Percentiles rank a stretch among this genome's conserved stretches.
Conservation (phyloP, 2,113 vertebrate genomes). For the Lichenostomus cassidix region DNA sequence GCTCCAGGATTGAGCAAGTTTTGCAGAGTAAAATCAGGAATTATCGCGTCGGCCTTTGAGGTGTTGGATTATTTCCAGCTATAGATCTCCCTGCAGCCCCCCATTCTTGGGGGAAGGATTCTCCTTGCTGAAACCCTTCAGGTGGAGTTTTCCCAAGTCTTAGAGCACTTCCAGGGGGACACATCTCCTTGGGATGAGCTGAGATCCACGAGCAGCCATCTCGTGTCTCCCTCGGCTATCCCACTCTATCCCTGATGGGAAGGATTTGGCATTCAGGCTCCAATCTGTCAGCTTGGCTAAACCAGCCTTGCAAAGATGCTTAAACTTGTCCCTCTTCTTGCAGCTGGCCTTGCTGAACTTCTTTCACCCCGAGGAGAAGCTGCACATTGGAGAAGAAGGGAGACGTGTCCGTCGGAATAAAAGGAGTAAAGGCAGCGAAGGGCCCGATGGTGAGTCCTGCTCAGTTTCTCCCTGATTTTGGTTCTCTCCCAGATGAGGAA, state of each 20-base stretch:
- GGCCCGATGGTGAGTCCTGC: constrained; percentile 75
- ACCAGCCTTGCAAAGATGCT: not conserved
- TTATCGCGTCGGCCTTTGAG: rapidly evolving
- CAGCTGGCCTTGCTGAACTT: constrained; percentile 79
- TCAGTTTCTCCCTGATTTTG: not conserved
- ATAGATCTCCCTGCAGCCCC: not conserved
- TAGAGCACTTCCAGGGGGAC: rapidly evolving
- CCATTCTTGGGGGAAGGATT: not conserved
- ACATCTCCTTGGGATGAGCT: not conserved
- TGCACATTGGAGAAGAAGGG: constrained; percentile 70
- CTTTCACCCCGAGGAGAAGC: constrained; percentile 75
- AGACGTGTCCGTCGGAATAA: constrained; percentile 73
- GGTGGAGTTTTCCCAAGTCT: not conserved
- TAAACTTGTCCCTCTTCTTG: constrained; percentile 27
- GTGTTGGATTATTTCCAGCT: constrained; percentile 31
- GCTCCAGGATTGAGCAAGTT: constrained; percentile 23
- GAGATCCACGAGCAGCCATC: rapidly evolving
- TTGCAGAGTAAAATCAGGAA: not conserved
- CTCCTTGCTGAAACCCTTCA: not conserved
- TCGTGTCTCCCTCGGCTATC: rapidly evolving
- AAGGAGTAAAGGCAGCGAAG: constrained; percentile 81
- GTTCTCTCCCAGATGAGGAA: not conserved
- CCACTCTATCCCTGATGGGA: rapidly evolving
- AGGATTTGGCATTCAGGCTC: not conserved
- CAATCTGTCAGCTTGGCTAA: not conserved